Percentiles rank a stretch among this genome's conserved stretches.
Evolutionary conservation across 2,797 vertebrate genomes (phyloP).

Genomic region (Neosalanx taihuensis): DNA sequence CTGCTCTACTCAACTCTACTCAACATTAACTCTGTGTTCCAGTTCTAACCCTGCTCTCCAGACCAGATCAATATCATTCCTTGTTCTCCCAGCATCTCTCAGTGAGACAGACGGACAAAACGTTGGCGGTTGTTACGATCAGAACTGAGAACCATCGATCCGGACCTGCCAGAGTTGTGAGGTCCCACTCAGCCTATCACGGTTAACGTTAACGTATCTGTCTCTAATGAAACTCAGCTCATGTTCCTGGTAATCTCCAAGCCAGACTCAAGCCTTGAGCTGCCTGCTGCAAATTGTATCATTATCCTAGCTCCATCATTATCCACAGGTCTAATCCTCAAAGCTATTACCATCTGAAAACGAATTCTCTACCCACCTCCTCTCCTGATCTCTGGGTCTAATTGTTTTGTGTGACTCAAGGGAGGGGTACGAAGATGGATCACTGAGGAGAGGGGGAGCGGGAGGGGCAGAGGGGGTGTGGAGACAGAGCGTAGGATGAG

Average conservation of each 20-base stretch:
- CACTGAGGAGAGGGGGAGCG: background rate
- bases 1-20: no score
- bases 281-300: conserved; percentile 25
- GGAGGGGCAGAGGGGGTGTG: background rate
- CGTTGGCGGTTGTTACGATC: no score
- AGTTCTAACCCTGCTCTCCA: no score
- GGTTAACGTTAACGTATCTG: no score
- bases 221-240: background rate
- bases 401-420: conserved; percentile 20
- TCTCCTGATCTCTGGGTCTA: background rate
- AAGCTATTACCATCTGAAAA: conserved; percentile 27
- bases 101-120: no score
- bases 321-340: conserved; percentile 29
- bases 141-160: no score
- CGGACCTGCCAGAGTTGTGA: no score
- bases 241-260: background rate
- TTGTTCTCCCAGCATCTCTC: no score
- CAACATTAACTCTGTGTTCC: no score
- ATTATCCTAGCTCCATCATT: conserved; percentile 39
- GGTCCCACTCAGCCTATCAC: no score
- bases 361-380: background rate
- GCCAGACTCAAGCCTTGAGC: background rate
- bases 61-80: no score
- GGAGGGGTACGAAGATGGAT: background rate
- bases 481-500: background rate